Evolutionary conservation across 2,113 vertebrate genomes (phyloP), one percentile per base, ranked within the genome.

Genomic region (Nibea albiflora): DNA sequence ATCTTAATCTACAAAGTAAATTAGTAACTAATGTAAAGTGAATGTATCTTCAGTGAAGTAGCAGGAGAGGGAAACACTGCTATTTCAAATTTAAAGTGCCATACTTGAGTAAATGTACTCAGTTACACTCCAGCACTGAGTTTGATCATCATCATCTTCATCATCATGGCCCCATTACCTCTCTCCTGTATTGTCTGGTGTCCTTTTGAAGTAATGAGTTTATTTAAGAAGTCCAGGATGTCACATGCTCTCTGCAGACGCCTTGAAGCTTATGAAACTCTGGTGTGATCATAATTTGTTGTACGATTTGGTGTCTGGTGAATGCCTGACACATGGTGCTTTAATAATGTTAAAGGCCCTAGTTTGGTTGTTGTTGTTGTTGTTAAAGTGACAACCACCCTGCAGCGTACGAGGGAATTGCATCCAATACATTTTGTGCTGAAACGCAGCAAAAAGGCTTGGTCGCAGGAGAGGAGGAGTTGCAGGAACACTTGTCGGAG

Each of bases 371-470:
- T 67, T 62, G 57, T 31, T 31, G 6, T 35, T 35, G 1, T 68
- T 74, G 24, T 73, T 69, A 35, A 78, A 58, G 57, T 46, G 67
- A 54, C 49, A 58, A 26, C 35, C 46, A n/a, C 19, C 35, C 17
- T 60, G 2, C 54, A 47, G 54, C 44, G n/a, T 15, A 8, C 1
- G 9, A 57, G 49, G 28, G 39, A 63, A 28, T 1, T 35, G 11
- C 20, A 26, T 42, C 16, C 15, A n/a, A 60, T 11, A n/a, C 22
- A 17, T 50, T 19, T 63, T 28, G n/a, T 47, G 42, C 16, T 65
- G 28, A 54, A 66, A 58, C 15, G 22, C n/a, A 26, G 44, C 44
- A 46, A 46, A 46, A 46, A 46, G 53, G 5, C 52, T 42, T 5
- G 35, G 50, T 53, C 39, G 35, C 16, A 62, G 42, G 47, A 68